A percentile compares a stretch with the other conserved stretches of the same genome.
Conservation (phyloP, 2,113 vertebrate species). For the Microtus pennsylvanicus region DNA sequence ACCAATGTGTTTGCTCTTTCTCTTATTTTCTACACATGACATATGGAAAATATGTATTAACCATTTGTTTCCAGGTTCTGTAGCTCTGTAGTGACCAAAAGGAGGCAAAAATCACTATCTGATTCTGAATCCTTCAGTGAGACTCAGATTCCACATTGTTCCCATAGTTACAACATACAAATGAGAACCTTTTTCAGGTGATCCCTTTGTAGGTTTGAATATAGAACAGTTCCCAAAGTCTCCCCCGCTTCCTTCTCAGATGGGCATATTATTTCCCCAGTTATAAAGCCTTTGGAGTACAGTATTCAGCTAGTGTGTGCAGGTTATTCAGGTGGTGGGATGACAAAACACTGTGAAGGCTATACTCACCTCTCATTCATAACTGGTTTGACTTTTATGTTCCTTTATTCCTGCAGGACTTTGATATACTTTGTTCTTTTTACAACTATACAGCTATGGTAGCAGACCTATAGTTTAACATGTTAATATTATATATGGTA, state of each 20-base stretch:
- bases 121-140: not conserved
- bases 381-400: not conserved
- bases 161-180: not conserved
- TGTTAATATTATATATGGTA: constrained; percentile 44
- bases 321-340: not conserved
- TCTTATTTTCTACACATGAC: not conserved
- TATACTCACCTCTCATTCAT: not conserved
- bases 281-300: not conserved
- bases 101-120: not conserved
- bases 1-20: not conserved
- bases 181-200: not conserved
- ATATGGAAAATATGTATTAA: not conserved
- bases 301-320: not conserved
- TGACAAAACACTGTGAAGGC: not conserved
- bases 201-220: not conserved
- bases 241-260: not conserved
- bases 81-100: not conserved
- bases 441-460: constrained; percentile 62
- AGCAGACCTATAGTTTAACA: constrained; percentile 74
- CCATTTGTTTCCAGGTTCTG: not conserved
- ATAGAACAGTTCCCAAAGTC: not conserved
- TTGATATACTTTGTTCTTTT: not conserved
- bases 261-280: not conserved
- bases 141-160: not conserved
- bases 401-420: not conserved